Evolutionary conservation across 2,113 vertebrate genomes (phyloP), one percentile per base, ranked within the genome.

Genomic region (Antechinus stuartii): DNA sequence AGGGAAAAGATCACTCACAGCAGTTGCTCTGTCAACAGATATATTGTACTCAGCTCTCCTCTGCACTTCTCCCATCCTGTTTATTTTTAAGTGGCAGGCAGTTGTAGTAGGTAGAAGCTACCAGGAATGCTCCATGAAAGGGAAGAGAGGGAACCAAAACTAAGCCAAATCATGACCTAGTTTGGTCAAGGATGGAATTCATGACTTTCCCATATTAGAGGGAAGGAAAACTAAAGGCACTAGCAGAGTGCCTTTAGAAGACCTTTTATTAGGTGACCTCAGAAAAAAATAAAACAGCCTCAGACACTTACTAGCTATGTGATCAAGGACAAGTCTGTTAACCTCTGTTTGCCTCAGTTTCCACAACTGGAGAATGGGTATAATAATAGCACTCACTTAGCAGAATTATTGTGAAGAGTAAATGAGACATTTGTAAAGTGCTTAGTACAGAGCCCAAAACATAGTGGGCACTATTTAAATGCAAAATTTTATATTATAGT

Each of bases 51-150:
- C 68, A 23, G n/a, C 19, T 84, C 53, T 47, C 93, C 57, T 3
- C 91, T 90, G 93, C 93, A 94, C 90, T 55, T 95, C 94, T 56
- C 95, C 95, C 76, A 94, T 61, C 96, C 56, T 56, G 26, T 92
- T 92, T 23, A 95, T 96, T 84, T 84, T 92, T 92, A 89, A 90
- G 93, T 54, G 56, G 16, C 90, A 95, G 89, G 92, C 94, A 54
- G 47, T 42, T 89, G 55, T 92, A 56, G 42, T 47, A 56, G 27
- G 14, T 0, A 68, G 0, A 0, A 0, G 56, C 90, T 89, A 84
- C 68, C n/a, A 84, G 68, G n/a, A 84, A 23, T 42, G n/a, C 6
- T 42, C 19, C 68, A 23, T 42, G 42, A 84, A 42, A 16, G 35
- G n/a, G 14, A 7, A 26, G 6, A 10, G 6, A 42, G 19, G n/a